Evolutionary conservation across 2,113 vertebrate species (phyloP).

Genomic region (Sminthopsis crassicaudata): DNA sequence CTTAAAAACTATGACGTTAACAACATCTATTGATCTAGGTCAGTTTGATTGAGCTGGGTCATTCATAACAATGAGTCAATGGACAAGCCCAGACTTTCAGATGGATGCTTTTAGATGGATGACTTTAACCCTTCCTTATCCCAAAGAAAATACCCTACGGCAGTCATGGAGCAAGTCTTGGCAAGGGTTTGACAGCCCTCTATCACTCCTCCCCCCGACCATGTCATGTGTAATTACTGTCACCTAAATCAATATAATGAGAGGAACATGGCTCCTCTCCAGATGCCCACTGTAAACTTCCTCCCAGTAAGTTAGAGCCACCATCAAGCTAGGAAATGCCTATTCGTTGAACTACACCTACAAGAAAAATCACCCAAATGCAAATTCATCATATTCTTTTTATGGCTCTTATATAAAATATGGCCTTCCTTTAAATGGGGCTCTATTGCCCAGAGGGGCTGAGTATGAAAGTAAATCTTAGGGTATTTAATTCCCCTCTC

Average conservation of each 20-base stretch:
- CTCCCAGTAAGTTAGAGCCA: constrained; percentile 70
- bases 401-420: constrained; percentile 18
- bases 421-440: constrained; percentile 43
- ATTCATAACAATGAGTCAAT: constrained; percentile 33
- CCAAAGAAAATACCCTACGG: constrained; percentile 20
- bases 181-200: constrained; percentile 60
- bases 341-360: constrained; percentile 68
- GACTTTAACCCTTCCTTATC: constrained; percentile 44
- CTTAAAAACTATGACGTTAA: constrained; percentile 22
- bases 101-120: constrained; percentile 50
- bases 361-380: constrained; percentile 62
- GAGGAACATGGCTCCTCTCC: constrained; percentile 60
- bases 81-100: background rate
- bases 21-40: constrained; percentile 31
- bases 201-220: constrained; percentile 56
- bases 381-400: constrained; percentile 59
- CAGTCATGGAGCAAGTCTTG: constrained; percentile 52
- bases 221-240: constrained; percentile 71
- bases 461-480: constrained; percentile 49
- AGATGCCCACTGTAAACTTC: constrained; percentile 67
- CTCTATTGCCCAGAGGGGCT: constrained; percentile 41
- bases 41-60: constrained; percentile 44
- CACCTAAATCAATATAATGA: constrained; percentile 77
- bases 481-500: constrained; percentile 9
- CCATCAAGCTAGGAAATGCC: constrained; percentile 52